Percentiles rank a stretch among this genome's conserved stretches.
Evolutionary conservation across 2,888 invertebrate species (phyloP).

Genomic region (Athetis lepigone): DNA sequence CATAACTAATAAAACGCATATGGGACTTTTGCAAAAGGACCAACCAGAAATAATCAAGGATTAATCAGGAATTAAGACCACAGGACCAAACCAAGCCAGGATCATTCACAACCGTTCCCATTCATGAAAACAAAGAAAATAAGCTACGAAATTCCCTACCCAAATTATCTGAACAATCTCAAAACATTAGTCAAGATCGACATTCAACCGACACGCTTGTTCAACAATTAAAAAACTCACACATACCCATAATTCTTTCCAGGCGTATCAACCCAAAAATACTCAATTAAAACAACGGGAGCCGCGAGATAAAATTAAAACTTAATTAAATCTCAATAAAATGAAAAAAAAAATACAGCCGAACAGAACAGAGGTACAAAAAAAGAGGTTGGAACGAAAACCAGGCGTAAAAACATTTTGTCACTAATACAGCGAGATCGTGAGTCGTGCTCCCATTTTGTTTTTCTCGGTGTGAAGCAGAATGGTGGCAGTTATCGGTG

Average conservation of each 20-base stretch:
- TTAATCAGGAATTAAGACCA: too few relatives aligned
- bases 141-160: constrained; percentile 38
- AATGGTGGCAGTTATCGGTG: constrained; percentile 66
- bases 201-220: constrained; percentile 48
- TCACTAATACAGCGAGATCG: constrained; percentile 74
- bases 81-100: too few relatives aligned
- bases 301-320: constrained; percentile 88
- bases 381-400: constrained; percentile 51
- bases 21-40: too few relatives aligned
- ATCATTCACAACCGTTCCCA: constrained; percentile 11
- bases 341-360: constrained; percentile 66
- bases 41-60: too few relatives aligned
- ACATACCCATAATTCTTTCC: constrained; percentile 72
- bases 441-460: constrained; percentile 62
- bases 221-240: constrained; percentile 71
- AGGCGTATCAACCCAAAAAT: constrained; percentile 74
- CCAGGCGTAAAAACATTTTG: constrained; percentile 83
- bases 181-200: constrained; percentile 62
- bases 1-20: too few relatives aligned
- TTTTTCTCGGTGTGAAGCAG: constrained; percentile 65
- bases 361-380: constrained; percentile 60
- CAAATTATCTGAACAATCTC: constrained; percentile 60
- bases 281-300: constrained; percentile 82
- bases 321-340: constrained; percentile 88
- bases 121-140: constrained; percentile 41